Evolutionary conservation across 2,888 invertebrate genomes (phyloP).

Genomic region (Atherix ibis): DNA sequence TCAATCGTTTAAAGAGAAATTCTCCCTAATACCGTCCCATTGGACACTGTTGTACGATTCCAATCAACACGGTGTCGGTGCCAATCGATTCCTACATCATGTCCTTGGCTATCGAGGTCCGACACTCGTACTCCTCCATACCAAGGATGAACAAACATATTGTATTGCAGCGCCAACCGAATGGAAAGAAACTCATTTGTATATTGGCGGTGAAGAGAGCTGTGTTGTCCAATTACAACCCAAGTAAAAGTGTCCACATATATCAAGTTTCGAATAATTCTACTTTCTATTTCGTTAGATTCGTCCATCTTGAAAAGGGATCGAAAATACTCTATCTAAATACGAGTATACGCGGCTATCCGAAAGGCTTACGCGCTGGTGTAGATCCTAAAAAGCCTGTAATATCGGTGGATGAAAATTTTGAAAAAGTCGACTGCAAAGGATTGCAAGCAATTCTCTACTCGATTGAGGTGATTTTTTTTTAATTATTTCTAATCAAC

Average conservation of each 20-base stretch:
- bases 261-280: not conserved
- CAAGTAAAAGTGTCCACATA: slow-evolving; percentile 36
- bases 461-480: slow-evolving; percentile 46
- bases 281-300: slow-evolving; percentile 25
- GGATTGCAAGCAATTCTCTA: slow-evolving; percentile 47
- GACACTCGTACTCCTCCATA: slow-evolving; percentile 44
- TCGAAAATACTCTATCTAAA: slow-evolving; percentile 74
- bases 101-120: slow-evolving; percentile 51
- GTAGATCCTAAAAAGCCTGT: slow-evolving; percentile 61
- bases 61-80: slow-evolving; percentile 70
- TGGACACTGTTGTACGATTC: slow-evolving; percentile 78
- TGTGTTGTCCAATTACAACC: slow-evolving; percentile 62
- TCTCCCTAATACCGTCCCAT: slow-evolving; percentile 57
- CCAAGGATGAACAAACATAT: slow-evolving; percentile 45
- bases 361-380: slow-evolving; percentile 69
- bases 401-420: slow-evolving; percentile 56
- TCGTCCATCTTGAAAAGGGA: slow-evolving; percentile 42
- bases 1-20: slow-evolving; percentile 43
- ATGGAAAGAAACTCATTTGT: slow-evolving; percentile 74
- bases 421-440: slow-evolving; percentile 51
- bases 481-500: slow-evolving; percentile 11
- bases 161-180: slow-evolving; percentile 63
- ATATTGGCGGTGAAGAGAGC: slow-evolving; percentile 69
- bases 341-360: slow-evolving; percentile 67
- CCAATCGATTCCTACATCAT: slow-evolving; percentile 78